Evolutionary conservation across 2,888 invertebrate species (phyloP).

Genomic region (Coelinius sp.): DNA sequence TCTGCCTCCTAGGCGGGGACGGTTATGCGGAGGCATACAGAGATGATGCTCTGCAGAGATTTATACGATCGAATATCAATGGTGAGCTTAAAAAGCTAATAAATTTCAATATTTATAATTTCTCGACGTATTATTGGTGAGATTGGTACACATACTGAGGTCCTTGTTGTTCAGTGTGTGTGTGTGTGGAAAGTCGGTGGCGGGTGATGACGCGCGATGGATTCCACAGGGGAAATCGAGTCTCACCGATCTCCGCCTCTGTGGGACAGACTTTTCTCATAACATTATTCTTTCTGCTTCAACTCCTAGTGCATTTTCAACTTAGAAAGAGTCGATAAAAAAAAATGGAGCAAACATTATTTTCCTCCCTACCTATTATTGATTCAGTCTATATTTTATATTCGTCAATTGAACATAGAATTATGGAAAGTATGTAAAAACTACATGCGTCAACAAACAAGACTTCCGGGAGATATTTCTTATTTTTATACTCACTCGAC

Average conservation of each 20-base stretch:
- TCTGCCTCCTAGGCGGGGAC: slow-evolving; percentile 55
- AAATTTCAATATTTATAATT: background rate
- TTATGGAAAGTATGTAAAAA: background rate
- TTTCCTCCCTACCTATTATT: background rate
- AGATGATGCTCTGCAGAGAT: slow-evolving; percentile 17
- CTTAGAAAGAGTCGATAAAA: no score
- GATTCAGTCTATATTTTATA: no score
- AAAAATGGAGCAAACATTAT: background rate
- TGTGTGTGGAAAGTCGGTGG: slow-evolving; percentile 40
- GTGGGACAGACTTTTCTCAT: background rate
- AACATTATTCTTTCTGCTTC: background rate
- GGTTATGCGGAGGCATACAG: slow-evolving; percentile 44
- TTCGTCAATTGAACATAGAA: background rate
- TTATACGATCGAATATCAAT: background rate
- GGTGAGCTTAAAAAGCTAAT: no score
- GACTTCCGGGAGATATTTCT: slow-evolving; percentile 22
- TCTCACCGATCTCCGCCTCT: slow-evolving; percentile 34
- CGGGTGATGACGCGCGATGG: slow-evolving; percentile 29
- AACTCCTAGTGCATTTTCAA: no score
- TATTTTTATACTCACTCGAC: background rate
- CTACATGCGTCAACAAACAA: background rate
- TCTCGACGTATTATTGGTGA: no score
- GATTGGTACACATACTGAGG: slow-evolving; percentile 33
- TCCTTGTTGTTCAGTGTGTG: slow-evolving; percentile 29
- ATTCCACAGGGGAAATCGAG: slow-evolving; percentile 55